A percentile compares a stretch with the other conserved stretches of the same genome.
phyloP scores from a whole-genome alignment of 1,140 invertebrate species.

The Saxidomus purpurata region DNA sequence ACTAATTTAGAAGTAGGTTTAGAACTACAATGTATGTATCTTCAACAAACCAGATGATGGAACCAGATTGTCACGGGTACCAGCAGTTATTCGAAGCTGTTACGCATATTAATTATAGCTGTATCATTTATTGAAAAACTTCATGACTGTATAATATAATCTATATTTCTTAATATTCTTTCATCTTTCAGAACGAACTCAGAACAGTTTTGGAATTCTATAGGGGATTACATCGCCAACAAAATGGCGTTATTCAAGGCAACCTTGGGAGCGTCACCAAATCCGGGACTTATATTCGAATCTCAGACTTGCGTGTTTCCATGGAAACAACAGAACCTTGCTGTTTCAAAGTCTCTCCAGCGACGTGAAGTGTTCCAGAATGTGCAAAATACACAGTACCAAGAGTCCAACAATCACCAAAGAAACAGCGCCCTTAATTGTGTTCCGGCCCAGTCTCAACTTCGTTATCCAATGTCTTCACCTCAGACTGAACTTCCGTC shows the following conservation, averaged over 20 bases:
- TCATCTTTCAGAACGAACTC: constrained; percentile 33
- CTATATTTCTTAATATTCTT: no score
- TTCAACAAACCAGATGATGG: no score
- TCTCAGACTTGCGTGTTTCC: constrained; percentile 32
- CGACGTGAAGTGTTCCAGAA: background rate
- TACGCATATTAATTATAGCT: no score
- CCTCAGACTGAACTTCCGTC: background rate
- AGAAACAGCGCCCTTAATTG: background rate
- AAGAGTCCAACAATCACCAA: background rate
- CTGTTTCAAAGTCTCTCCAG: background rate
- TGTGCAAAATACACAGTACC: background rate
- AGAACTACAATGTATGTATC: no score
- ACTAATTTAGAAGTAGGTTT: no score
- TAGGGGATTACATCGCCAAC: constrained; percentile 49
- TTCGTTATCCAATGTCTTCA: background rate
- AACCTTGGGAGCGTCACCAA: background rate
- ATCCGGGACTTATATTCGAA: constrained; percentile 47
- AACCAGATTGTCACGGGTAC: no score
- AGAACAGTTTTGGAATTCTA: constrained; percentile 32
- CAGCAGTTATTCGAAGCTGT: no score
- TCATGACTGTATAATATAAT: no score
- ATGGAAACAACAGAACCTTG: background rate
- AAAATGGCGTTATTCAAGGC: constrained; percentile 37
- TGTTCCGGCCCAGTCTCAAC: background rate
- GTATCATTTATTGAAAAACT: no score